Percentiles rank a stretch among this genome's conserved stretches.
Conservation (phyloP, 2,888 invertebrate species). For the Aleiodes leptofemur region DNA sequence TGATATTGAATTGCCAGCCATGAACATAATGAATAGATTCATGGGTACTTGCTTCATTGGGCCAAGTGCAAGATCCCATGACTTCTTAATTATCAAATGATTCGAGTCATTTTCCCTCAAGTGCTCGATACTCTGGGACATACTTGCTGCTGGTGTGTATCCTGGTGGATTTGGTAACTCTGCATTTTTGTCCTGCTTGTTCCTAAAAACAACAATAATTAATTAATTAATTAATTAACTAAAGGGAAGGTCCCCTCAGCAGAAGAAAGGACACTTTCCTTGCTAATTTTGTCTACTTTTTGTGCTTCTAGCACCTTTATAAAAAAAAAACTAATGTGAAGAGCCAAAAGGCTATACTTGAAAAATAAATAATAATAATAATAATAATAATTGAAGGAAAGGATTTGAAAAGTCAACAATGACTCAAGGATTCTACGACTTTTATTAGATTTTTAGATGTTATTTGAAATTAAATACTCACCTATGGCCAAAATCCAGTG, state of each 20-base stretch:
- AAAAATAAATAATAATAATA: too few species aligned
- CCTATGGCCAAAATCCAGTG: constrained; percentile 71
- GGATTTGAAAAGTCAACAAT: background rate
- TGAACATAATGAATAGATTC: constrained; percentile 99
- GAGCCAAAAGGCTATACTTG: too few species aligned
- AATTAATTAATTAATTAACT: background rate
- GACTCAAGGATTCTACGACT: background rate
- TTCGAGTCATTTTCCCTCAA: constrained; percentile 89
- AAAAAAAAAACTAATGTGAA: too few species aligned
- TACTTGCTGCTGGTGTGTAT: constrained; percentile 84
- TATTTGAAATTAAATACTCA: constrained; percentile 53
- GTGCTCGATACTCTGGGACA: constrained; percentile 84
- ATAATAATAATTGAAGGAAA: background rate
- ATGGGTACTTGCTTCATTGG: constrained; percentile 98
- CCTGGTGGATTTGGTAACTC: constrained; percentile 90
- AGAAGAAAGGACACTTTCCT: too few species aligned
- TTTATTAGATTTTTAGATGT: background rate
- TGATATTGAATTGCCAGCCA: constrained; percentile 99
- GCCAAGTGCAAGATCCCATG: constrained; percentile 97
- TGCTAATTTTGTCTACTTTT: too few species aligned
- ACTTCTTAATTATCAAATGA: constrained; percentile 92
- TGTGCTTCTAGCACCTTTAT: too few species aligned
- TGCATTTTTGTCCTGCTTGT: constrained; percentile 71
- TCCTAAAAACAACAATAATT: constrained; percentile 56
- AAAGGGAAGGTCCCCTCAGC: too few species aligned